Conservation (phyloP, 2,888 invertebrate genomes). For the Hipparchia sbordonii region DNA sequence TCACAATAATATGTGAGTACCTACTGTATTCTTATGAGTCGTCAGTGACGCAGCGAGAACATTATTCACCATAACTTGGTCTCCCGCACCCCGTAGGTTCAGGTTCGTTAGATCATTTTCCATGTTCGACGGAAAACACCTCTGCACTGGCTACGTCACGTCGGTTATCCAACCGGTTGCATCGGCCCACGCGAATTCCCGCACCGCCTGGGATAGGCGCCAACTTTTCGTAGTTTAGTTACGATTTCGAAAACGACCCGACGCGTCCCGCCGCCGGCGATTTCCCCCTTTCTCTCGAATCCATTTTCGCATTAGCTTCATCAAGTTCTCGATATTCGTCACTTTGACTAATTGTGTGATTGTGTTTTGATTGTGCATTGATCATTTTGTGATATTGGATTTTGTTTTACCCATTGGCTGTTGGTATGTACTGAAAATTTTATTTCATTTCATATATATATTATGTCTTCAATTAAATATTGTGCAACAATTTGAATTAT, state of each 20-base stretch:
- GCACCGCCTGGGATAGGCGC: constrained; percentile 75
- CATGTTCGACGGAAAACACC: constrained; percentile 81
- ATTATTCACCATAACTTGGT: neutral
- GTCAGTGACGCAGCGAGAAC: neutral
- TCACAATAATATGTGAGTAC: too few relatives aligned
- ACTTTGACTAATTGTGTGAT: constrained; percentile 55
- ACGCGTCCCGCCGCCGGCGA: constrained; percentile 82
- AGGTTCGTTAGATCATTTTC: constrained; percentile 41
- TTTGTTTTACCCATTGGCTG: constrained; percentile 51
- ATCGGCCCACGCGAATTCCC: constrained; percentile 75
- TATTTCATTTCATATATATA: neutral
- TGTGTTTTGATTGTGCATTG: constrained; percentile 62
- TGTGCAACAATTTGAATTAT: neutral
- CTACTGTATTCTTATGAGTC: neutral
- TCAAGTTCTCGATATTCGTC: constrained; percentile 67
- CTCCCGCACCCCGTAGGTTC: constrained; percentile 12
- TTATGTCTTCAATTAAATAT: neutral
- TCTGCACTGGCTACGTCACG: constrained; percentile 77
- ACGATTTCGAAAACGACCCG: constrained; percentile 84
- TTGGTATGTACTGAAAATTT: constrained; percentile 48
- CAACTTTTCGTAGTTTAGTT: constrained; percentile 82
- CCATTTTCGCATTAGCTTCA: constrained; percentile 67
- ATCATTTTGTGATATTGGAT: constrained; percentile 62
- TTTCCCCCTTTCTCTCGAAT: constrained; percentile 72
- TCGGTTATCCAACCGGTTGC: constrained; percentile 73